Evolutionary conservation across 2,113 vertebrate species (phyloP).

Genomic region (Nettapus auritus): DNA sequence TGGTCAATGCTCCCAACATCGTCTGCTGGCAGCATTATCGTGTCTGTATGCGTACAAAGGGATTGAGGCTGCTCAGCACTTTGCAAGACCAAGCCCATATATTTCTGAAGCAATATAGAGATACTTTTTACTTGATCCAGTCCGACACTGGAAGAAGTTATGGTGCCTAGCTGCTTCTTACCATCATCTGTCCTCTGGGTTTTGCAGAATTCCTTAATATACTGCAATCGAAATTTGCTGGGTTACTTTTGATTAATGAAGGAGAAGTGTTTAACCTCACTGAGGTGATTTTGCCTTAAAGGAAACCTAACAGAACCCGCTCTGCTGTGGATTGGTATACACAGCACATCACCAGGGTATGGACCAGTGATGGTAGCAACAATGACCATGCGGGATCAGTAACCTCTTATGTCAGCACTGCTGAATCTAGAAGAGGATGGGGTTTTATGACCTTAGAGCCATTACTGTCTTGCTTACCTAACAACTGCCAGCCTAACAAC

Average conservation of each 20-base stretch:
- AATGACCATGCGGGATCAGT: neutral
- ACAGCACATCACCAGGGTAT: neutral
- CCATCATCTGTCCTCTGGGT: neutral
- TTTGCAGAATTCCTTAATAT: neutral
- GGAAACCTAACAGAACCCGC: neutral
- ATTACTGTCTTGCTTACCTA: neutral
- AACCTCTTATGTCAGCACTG: neutral
- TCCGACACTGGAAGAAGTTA: neutral
- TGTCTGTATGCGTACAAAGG: accelerated
- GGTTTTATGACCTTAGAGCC: neutral
- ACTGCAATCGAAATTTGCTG: neutral
- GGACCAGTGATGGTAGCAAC: neutral
- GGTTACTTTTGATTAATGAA: neutral
- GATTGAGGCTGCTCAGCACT: neutral
- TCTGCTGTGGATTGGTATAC: neutral
- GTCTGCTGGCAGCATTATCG: neutral
- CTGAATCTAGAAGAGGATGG: neutral
- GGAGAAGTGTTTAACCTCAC: neutral
- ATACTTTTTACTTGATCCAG: neutral
- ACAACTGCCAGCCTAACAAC: neutral
- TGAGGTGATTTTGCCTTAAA: neutral
- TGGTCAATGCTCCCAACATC: neutral
- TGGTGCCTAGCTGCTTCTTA: neutral
- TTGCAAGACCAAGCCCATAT: neutral
- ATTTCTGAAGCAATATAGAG: neutral